Evolutionary conservation across 2,113 vertebrate genomes (phyloP).

Genomic region (Cariama cristata): DNA sequence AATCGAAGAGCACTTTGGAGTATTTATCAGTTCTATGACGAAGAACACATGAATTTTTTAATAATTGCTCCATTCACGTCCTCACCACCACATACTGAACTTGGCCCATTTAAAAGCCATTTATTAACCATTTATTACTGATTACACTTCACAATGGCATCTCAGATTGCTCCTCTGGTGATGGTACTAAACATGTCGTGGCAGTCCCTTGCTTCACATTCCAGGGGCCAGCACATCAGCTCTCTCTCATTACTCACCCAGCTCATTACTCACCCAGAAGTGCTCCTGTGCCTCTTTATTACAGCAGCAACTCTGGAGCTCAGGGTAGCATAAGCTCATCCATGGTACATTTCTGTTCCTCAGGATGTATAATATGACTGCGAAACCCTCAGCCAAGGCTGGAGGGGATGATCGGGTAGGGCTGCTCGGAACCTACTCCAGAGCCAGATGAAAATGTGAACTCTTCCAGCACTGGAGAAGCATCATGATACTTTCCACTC

Average conservation of each 20-base stretch:
- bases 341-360: not conserved
- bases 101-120: conserved; percentile 17
- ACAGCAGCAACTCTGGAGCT: not conserved
- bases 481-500: not conserved
- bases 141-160: conserved; percentile 22
- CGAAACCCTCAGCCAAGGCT: not conserved
- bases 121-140: conserved; percentile 62
- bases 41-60: conserved; percentile 58
- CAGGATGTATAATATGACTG: not conserved
- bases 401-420: not conserved
- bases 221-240: not conserved
- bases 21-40: conserved; percentile 46
- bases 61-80: conserved; percentile 14
- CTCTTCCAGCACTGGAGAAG: not conserved
- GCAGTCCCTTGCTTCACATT: not conserved
- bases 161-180: conserved; percentile 1
- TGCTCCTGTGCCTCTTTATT: not conserved
- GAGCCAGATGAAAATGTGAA: not conserved
- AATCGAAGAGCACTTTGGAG: conserved; percentile 28
- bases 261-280: not conserved
- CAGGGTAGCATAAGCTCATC: not conserved
- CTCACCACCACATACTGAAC: not conserved
- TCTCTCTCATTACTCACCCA: not conserved
- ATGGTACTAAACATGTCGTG: conserved; percentile 20
- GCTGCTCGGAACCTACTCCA: not conserved